These are phyloP conservation scores for Lamproptera curius DNA, from an alignment of 2,888 invertebrate genomes.

Conservation along the genomic window DNA sequence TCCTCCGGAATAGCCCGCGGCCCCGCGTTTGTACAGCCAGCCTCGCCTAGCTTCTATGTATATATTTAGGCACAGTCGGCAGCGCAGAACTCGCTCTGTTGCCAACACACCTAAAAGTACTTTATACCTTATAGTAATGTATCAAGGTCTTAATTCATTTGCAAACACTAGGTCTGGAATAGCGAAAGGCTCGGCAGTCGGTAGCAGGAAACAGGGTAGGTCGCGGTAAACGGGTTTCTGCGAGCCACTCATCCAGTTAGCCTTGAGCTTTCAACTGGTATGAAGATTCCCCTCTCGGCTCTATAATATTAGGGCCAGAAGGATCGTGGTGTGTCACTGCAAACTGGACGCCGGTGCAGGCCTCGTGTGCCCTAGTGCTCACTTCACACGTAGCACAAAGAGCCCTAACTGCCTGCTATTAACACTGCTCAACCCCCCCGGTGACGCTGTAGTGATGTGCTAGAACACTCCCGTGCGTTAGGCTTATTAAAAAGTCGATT, in stretches of 20 bases:
- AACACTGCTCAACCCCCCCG: conserved; percentile 57
- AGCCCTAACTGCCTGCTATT: conserved; percentile 76
- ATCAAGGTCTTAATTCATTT: too few species aligned
- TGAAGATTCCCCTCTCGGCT: conserved; percentile 5
- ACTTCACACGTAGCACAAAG: conserved; percentile 75
- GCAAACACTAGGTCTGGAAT: too few species aligned
- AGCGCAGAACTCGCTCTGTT: not conserved
- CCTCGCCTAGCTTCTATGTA: conserved; percentile 4
- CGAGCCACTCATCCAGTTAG: conserved; percentile 37
- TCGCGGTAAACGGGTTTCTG: conserved; percentile 41
- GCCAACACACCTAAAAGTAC: not conserved
- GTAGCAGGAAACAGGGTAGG: conserved; percentile 37
- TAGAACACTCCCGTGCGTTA: too few species aligned
- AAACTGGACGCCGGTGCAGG: conserved; percentile 32
- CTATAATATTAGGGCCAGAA: conserved; percentile 7
- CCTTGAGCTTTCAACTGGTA: conserved; percentile 30
- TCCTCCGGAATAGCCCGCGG: conserved; percentile 24
- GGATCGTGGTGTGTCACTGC: conserved; percentile 26
- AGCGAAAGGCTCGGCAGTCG: too few species aligned
- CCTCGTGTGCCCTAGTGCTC: conserved; percentile 62
- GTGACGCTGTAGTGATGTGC: conserved; percentile 48
- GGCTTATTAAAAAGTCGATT: too few species aligned
- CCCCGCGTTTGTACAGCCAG: conserved; percentile 3
- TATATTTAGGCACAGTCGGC: not conserved
- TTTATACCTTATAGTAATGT: not conserved